These are phyloP conservation scores for Penelope pileata DNA, from an alignment of 2,113 vertebrate genomes.

Conservation along the genomic window DNA sequence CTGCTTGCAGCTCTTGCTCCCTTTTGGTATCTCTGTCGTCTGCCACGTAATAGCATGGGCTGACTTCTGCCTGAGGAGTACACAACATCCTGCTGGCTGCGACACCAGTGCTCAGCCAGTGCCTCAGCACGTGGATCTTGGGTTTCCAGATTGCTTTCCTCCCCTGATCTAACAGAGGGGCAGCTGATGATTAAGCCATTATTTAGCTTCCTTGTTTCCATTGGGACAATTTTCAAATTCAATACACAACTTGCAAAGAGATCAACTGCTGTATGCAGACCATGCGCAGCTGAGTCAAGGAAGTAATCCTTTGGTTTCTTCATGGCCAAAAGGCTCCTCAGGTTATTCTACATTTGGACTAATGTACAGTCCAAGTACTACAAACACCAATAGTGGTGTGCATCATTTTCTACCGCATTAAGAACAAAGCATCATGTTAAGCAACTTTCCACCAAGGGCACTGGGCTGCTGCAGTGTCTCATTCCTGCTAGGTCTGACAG, in stretches of 20 bases:
- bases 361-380: neutral
- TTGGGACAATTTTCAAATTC: neutral
- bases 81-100: rapidly evolving
- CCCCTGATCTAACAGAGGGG: neutral
- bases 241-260: neutral
- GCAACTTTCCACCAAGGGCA: neutral
- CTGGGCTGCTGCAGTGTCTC: neutral
- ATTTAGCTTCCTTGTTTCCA: neutral
- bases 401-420: neutral
- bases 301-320: neutral
- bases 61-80: neutral
- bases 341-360: neutral
- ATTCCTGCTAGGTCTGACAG: neutral
- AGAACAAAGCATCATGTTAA: neutral
- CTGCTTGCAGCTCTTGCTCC: neutral
- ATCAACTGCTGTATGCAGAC: neutral
- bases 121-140: neutral
- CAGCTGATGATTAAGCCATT: neutral
- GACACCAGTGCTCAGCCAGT: rapidly evolving
- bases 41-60: neutral
- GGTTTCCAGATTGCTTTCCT: neutral
- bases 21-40: neutral
- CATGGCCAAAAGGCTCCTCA: neutral
- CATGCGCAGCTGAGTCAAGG: neutral
- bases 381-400: neutral